Evolutionary conservation across 2,888 invertebrate species (phyloP).

Genomic region (Thera obeliscata): DNA sequence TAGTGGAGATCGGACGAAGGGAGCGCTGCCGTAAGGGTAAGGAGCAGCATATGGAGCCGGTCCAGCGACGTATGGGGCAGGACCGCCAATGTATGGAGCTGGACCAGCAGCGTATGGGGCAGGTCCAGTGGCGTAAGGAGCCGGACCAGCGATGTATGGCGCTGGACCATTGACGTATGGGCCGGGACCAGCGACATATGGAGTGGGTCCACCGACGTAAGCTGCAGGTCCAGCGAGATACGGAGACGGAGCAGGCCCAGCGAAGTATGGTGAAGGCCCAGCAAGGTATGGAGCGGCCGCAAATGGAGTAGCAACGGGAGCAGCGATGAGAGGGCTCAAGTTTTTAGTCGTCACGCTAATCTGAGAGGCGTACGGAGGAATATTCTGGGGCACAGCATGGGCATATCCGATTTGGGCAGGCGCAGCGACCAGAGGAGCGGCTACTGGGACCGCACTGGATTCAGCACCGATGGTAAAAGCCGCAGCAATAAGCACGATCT

Average conservation of each 20-base stretch:
- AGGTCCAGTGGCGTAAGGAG: constrained; percentile 43
- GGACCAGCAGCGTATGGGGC: constrained; percentile 52
- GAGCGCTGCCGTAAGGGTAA: constrained; percentile 53
- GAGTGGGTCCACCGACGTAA: constrained; percentile 48
- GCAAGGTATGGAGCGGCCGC: constrained; percentile 41
- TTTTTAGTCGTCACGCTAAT: constrained; percentile 82
- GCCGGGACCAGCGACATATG: constrained; percentile 45
- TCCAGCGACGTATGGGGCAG: constrained; percentile 44
- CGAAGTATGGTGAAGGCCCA: constrained; percentile 47
- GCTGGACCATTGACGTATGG: constrained; percentile 44
- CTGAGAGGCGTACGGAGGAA: constrained; percentile 86
- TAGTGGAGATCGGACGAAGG: constrained; percentile 60
- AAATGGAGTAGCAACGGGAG: constrained; percentile 49
- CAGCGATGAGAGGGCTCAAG: constrained; percentile 67
- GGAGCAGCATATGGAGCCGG: constrained; percentile 52
- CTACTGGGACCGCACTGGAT: constrained; percentile 66
- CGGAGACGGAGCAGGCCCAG: constrained; percentile 36
- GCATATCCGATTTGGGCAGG: constrained; percentile 85
- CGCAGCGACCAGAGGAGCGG: constrained; percentile 75
- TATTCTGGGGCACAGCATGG: constrained; percentile 85
- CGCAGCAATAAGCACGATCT: constrained; percentile 77
- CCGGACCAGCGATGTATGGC: constrained; percentile 48
- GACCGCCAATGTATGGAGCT: constrained; percentile 45
- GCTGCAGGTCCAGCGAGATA: constrained; percentile 48
- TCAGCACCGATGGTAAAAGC: constrained; percentile 67